These are phyloP conservation scores for Crocuta crocuta DNA, from an alignment of 2,113 vertebrate genomes.

Conservation along the genomic window DNA sequence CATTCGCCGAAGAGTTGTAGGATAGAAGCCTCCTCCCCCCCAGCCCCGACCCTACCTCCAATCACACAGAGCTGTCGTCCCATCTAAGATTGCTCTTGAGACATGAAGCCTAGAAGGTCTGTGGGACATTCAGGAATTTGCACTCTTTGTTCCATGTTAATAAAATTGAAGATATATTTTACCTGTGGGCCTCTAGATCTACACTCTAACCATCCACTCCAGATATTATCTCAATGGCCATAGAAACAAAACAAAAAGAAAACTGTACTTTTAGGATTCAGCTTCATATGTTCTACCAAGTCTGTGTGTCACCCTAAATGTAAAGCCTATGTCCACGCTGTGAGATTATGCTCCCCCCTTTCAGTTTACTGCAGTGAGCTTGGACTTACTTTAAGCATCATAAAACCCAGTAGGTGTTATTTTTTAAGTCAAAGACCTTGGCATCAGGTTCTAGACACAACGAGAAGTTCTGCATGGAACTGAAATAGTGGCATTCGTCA, in stretches of 20 bases:
- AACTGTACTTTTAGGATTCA: background rate
- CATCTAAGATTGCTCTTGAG: background rate
- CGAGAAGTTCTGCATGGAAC: background rate
- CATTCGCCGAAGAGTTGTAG: background rate
- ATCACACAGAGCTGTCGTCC: background rate
- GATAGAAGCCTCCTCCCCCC: background rate
- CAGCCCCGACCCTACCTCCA: accelerated
- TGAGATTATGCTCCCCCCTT: background rate
- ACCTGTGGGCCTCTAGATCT: background rate
- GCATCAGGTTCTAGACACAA: background rate
- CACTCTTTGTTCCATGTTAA: background rate
- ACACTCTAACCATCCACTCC: background rate
- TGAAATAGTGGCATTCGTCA: background rate
- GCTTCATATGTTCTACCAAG: background rate
- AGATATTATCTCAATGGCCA: background rate
- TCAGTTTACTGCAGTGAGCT: background rate
- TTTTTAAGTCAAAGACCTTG: conserved; percentile 3
- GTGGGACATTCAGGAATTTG: background rate
- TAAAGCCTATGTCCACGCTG: background rate
- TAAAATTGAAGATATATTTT: background rate
- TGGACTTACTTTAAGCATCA: background rate
- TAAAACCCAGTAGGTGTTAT: background rate
- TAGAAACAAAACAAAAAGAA: background rate
- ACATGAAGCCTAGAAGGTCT: background rate
- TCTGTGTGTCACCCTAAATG: background rate